A percentile compares a stretch with the other conserved stretches of the same genome.
Evolutionary conservation across 2,797 vertebrate species (phyloP).

Genomic region (Bucorvus abyssinicus): DNA sequence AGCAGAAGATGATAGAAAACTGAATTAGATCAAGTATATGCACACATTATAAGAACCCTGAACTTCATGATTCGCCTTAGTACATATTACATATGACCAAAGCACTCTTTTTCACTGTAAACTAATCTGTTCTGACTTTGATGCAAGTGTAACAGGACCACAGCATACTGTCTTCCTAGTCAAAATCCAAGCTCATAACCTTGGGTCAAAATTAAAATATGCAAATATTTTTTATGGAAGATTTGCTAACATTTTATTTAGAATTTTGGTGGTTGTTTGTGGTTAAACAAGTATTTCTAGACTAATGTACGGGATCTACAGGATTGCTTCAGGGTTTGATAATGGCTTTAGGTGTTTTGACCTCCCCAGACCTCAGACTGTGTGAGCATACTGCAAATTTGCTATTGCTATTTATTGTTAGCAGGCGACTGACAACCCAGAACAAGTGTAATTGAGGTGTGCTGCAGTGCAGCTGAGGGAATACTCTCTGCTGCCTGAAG

Average conservation of each 20-base stretch:
- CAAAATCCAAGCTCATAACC: background rate
- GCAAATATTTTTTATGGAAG: background rate
- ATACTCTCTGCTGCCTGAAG: background rate
- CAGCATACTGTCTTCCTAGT: background rate
- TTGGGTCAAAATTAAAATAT: background rate
- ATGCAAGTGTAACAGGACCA: background rate
- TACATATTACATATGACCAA: background rate
- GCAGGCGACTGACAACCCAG: background rate
- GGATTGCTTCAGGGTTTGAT: background rate
- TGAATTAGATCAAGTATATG: background rate
- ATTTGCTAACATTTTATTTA: background rate
- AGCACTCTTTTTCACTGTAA: background rate
- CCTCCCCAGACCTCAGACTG: background rate
- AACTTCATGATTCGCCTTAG: background rate
- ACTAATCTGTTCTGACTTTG: background rate
- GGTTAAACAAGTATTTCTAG: background rate
- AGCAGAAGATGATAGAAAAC: background rate
- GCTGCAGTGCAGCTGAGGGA: background rate
- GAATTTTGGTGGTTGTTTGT: background rate
- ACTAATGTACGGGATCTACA: background rate
- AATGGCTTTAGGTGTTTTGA: conserved; percentile 17
- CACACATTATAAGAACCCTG: background rate
- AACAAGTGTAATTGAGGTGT: background rate
- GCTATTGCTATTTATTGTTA: background rate
- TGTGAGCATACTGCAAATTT: background rate